Evolutionary conservation across 2,113 vertebrate genomes (phyloP).

Genomic region (Dicerorhinus sumatrensis): DNA sequence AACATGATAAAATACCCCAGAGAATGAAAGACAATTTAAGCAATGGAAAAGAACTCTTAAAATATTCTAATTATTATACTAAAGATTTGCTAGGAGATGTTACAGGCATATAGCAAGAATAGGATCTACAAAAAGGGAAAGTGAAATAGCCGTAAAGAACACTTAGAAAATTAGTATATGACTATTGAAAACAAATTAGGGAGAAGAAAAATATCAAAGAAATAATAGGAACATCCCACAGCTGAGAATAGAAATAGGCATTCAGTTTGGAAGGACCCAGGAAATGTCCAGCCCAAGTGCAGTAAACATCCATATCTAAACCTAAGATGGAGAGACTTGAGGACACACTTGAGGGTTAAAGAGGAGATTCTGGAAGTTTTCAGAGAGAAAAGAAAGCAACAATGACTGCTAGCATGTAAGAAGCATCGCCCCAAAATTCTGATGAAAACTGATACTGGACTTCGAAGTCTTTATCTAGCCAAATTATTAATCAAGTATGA

Average conservation of each 20-base stretch:
- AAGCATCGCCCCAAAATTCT: background rate
- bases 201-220: background rate
- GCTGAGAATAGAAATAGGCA: background rate
- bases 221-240: background rate
- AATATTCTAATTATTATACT: background rate
- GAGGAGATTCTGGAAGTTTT: background rate
- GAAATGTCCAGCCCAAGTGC: background rate
- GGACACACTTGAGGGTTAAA: background rate
- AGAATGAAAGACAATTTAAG: background rate
- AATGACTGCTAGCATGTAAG: background rate
- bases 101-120: background rate
- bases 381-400: background rate
- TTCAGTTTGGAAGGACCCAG: background rate
- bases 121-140: background rate
- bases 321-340: background rate
- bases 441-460: background rate
- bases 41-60: background rate
- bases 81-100: background rate
- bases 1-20: background rate
- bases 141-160: background rate
- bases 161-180: background rate
- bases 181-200: background rate
- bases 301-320: background rate
- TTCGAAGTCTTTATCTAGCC: background rate
- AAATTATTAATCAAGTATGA: background rate